phyloP scores from a whole-genome alignment of 2,797 vertebrate species.

The Urophycis tenuis region DNA sequence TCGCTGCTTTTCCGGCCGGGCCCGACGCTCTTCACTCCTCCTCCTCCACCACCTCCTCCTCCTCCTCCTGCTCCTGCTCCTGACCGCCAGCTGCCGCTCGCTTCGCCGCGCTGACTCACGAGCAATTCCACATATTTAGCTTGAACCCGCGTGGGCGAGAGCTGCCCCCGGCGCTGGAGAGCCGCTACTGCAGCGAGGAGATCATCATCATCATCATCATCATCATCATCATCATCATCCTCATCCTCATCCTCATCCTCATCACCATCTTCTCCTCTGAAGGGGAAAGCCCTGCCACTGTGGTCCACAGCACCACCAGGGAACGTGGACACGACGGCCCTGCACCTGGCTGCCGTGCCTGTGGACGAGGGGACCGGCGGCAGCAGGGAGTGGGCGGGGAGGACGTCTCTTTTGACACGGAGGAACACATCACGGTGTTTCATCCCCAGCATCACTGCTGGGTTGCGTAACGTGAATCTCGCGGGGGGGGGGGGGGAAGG shows the following conservation, averaged over 20 bases:
- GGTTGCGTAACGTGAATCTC: not conserved
- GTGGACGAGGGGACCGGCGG: not conserved
- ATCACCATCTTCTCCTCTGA: conserved; percentile 27
- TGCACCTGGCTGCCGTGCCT: not conserved
- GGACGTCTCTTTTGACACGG: not conserved
- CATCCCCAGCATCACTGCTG: not conserved
- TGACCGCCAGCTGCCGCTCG: conserved; percentile 42
- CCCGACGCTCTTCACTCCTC: conserved; percentile 51
- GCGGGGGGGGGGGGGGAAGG: not conserved
- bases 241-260: too few species aligned
- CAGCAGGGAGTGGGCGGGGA: not conserved
- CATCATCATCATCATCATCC: not conserved
- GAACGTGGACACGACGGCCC: not conserved
- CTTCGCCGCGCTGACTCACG: conserved; percentile 58
- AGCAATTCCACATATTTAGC: conserved; percentile 52
- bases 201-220: not conserved
- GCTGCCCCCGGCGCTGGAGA: conserved; percentile 61
- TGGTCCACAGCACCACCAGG: not conserved
- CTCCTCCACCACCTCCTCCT: conserved; percentile 57
- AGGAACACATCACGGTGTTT: not conserved
- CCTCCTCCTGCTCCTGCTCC: conserved; percentile 56
- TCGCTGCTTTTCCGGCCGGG: conserved; percentile 37
- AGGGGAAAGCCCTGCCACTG: not conserved
- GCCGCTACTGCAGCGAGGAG: conserved; percentile 48
- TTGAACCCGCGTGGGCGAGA: conserved; percentile 56